Conservation (phyloP, 2,888 invertebrate genomes). For the Ellobium chinense region DNA sequence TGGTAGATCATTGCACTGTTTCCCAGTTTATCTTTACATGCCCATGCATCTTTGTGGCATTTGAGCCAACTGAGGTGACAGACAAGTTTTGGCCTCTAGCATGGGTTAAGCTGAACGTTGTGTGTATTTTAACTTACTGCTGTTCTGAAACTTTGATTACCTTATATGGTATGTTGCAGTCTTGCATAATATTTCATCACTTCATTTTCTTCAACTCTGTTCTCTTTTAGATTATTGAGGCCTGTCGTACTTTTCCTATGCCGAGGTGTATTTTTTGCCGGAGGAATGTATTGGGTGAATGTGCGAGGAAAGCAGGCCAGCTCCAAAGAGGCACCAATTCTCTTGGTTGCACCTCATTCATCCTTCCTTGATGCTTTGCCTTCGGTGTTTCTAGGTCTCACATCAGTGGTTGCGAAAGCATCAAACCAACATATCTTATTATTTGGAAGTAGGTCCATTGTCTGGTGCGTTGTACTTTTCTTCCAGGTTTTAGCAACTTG, state of each 20-base stretch:
- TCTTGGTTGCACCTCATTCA: constrained; percentile 94
- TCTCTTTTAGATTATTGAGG: constrained; percentile 34
- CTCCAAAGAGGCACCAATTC: constrained; percentile 88
- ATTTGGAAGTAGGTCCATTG: constrained; percentile 89
- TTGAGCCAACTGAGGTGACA: too few species aligned
- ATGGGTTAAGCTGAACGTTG: too few species aligned
- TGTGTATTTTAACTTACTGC: too few species aligned
- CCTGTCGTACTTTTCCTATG: constrained; percentile 66
- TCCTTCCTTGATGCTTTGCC: constrained; percentile 93
- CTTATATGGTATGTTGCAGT: too few species aligned
- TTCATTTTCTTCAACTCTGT: neutral
- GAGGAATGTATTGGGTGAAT: constrained; percentile 90
- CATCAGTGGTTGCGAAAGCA: constrained; percentile 93
- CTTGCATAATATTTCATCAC: too few species aligned
- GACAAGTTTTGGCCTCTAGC: too few species aligned
- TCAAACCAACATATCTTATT: constrained; percentile 90
- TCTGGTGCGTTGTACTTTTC: too few species aligned
- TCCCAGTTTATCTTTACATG: too few species aligned
- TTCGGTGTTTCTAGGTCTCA: constrained; percentile 85
- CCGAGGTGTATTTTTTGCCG: constrained; percentile 84
- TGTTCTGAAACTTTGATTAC: too few species aligned
- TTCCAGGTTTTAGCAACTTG: too few species aligned
- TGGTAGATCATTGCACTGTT: too few species aligned
- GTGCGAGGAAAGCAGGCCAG: constrained; percentile 88
- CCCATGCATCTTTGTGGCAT: too few species aligned